These are phyloP conservation scores for Aelia acuminata DNA, from an alignment of 2,888 invertebrate genomes.

Conservation along the genomic window DNA sequence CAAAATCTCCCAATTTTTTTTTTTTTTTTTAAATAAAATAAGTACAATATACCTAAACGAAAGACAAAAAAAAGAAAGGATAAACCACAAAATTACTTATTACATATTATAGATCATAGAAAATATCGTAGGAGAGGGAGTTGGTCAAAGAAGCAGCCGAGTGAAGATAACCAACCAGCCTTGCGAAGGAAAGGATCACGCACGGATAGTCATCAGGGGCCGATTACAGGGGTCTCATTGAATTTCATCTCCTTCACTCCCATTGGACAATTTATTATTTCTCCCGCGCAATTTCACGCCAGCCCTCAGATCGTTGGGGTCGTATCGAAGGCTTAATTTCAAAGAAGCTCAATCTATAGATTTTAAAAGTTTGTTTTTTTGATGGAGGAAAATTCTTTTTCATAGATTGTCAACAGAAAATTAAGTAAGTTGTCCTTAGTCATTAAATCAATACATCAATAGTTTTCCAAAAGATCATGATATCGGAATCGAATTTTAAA, in stretches of 20 bases:
- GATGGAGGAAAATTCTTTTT: background rate
- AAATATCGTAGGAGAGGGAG: background rate
- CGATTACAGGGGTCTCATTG: constrained; percentile 57
- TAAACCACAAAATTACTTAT: background rate
- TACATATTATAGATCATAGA: background rate
- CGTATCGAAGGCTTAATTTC: constrained; percentile 22
- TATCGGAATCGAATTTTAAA: no score
- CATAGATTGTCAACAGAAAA: no score
- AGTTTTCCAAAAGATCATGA: no score
- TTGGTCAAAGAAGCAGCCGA: constrained; percentile 11
- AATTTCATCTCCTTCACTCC: constrained; percentile 53
- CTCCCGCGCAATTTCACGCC: constrained; percentile 55
- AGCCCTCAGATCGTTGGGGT: constrained; percentile 13
- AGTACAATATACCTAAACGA: no score
- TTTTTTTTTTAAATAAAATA: no score
- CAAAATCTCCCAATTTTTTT: no score
- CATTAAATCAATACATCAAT: no score
- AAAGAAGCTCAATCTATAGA: background rate
- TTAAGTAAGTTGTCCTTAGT: no score
- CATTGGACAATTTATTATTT: constrained; percentile 59
- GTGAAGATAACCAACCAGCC: background rate
- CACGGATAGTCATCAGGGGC: constrained; percentile 43
- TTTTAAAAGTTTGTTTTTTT: background rate
- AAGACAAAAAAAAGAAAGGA: no score
- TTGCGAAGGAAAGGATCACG: constrained; percentile 18